phyloP scores from a whole-genome alignment of 2,113 vertebrate genomes.

The Mirounga angustirostris region DNA sequence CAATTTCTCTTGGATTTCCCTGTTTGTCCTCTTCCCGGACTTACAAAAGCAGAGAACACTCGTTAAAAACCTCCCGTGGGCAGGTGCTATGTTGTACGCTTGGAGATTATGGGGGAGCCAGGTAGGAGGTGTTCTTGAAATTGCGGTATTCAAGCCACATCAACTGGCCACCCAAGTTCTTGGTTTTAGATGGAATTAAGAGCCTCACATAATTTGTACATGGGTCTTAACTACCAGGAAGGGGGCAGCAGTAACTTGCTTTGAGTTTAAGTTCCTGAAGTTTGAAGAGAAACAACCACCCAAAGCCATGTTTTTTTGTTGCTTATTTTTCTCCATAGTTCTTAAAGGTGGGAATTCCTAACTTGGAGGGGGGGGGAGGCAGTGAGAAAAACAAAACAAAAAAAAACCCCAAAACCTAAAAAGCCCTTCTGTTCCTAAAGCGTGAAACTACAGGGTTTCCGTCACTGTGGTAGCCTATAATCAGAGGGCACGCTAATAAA shows the following conservation, averaged over 20 bases:
- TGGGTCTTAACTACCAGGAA: not conserved
- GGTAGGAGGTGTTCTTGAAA: not conserved
- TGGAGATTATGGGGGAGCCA: too few species aligned
- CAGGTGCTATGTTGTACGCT: rapidly evolving
- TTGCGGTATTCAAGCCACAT: not conserved
- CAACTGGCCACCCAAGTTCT: not conserved
- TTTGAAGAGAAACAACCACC: not conserved
- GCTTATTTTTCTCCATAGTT: not conserved
- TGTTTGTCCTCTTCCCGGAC: not conserved
- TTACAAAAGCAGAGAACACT: not conserved
- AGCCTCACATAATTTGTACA: not conserved
- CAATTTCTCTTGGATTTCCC: not conserved
- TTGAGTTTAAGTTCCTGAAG: not conserved
- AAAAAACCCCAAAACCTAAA: not conserved
- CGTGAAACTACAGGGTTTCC: not conserved
- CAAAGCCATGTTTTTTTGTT: not conserved
- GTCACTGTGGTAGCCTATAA: not conserved
- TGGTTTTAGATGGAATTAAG: not conserved
- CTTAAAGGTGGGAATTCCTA: not conserved
- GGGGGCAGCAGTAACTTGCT: not conserved
- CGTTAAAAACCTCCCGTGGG: not conserved
- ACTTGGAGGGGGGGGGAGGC: not conserved
- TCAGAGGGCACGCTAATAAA: conserved; percentile 64
- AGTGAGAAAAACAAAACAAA: not conserved
- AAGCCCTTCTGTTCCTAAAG: not conserved